Conservation (phyloP, 1,140 invertebrate genomes). For the Sarcophaga bullata region DNA sequence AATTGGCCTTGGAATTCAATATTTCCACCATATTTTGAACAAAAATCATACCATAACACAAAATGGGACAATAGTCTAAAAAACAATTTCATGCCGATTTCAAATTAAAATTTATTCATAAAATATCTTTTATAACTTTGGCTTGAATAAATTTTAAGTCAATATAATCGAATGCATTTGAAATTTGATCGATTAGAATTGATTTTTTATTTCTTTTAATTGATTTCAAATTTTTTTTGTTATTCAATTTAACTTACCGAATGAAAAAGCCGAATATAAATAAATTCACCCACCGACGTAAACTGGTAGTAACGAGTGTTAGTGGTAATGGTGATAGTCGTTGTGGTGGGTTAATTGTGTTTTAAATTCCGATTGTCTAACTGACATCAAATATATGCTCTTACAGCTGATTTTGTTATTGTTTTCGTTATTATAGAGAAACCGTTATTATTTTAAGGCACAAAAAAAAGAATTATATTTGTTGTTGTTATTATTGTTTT, state of each 20-base stretch:
- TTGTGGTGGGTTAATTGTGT: constrained; percentile 42
- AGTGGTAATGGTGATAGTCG: neutral
- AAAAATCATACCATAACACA: no score
- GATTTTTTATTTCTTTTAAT: neutral
- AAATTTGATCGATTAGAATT: neutral
- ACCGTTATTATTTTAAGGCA: constrained; percentile 45
- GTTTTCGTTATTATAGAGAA: constrained; percentile 33
- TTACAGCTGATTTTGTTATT: constrained; percentile 27
- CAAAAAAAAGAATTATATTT: neutral
- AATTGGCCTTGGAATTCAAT: no score
- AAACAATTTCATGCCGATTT: no score
- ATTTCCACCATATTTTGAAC: no score
- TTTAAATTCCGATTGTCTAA: constrained; percentile 54
- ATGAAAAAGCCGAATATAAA: constrained; percentile 19
- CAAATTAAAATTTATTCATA: no score
- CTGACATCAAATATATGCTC: constrained; percentile 44
- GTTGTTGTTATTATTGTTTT: constrained; percentile 40
- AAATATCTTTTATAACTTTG: no score
- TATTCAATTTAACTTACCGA: neutral
- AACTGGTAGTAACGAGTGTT: neutral
- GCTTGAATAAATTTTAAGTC: no score
- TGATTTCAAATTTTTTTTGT: neutral
- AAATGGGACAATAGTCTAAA: no score
- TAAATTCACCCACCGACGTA: constrained; percentile 3
- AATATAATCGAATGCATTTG: neutral